phyloP scores from a whole-genome alignment of 2,113 vertebrate species.

The Neoarius graeffei region DNA sequence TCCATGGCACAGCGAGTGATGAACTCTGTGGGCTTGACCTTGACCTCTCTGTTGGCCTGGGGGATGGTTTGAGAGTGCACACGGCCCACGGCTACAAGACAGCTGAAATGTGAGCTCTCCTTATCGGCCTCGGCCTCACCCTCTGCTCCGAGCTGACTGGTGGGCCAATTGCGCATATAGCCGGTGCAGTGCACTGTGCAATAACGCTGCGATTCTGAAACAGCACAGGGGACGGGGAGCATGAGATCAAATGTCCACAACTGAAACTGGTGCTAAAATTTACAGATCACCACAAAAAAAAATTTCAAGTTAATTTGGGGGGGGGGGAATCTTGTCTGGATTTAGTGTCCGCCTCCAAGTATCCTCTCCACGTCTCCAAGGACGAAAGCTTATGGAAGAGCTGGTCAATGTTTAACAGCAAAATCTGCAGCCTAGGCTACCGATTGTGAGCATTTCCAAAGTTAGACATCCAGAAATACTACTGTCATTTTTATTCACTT shows the following conservation, averaged over 20 bases:
- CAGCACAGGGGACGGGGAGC: background rate
- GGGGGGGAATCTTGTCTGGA: background rate
- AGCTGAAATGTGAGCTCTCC: slow-evolving; percentile 82
- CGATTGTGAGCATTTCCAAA: background rate
- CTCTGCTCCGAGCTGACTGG: slow-evolving; percentile 78
- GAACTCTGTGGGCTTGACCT: slow-evolving; percentile 85
- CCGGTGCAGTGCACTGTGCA: slow-evolving; percentile 90
- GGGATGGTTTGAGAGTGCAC: slow-evolving; percentile 77
- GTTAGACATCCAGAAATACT: background rate
- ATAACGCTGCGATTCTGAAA: slow-evolving; percentile 82
- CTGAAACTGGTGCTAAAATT: background rate
- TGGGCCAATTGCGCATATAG: slow-evolving; percentile 86
- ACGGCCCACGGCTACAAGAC: slow-evolving; percentile 85
- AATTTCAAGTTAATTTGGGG: background rate
- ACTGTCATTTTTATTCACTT: background rate
- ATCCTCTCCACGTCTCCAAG: background rate
- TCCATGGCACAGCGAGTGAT: slow-evolving; percentile 87
- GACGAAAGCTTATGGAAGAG: background rate
- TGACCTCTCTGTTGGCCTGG: slow-evolving; percentile 79
- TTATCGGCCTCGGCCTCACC: slow-evolving; percentile 80
- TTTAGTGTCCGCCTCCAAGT: background rate
- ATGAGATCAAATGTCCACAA: background rate
- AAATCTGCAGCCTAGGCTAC: background rate
- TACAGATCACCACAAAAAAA: background rate
- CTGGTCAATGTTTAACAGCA: background rate